These are phyloP conservation scores for Tineola bisselliella DNA, from an alignment of 2,888 invertebrate genomes.

Conservation along the genomic window DNA sequence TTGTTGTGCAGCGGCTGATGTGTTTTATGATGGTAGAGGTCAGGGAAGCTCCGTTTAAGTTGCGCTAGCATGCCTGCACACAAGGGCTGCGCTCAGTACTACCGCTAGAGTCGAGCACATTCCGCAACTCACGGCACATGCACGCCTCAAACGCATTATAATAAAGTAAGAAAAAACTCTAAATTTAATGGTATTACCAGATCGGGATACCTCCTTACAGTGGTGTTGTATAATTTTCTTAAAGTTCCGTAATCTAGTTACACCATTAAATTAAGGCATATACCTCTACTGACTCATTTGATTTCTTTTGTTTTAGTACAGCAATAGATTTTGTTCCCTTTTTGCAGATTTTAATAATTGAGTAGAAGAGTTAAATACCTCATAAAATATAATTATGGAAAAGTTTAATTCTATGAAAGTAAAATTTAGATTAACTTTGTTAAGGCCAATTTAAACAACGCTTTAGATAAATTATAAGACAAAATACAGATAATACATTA, in stretches of 20 bases:
- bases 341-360: no score
- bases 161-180: background rate
- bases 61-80: constrained; percentile 88
- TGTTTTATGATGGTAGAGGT: constrained; percentile 81
- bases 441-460: constrained; percentile 2
- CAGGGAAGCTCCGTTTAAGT: constrained; percentile 89
- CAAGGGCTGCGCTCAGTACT: constrained; percentile 61
- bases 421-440: background rate
- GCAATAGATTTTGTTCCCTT: background rate
- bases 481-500: background rate
- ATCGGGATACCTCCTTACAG: background rate
- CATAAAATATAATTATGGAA: background rate
- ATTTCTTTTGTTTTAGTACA: background rate
- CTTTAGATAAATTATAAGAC: background rate
- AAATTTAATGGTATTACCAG: background rate
- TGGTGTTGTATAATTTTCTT: background rate
- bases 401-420: background rate
- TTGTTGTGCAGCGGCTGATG: constrained; percentile 82
- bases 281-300: background rate
- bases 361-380: background rate
- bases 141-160: constrained; percentile 11
- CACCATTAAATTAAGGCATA: background rate
- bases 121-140: constrained; percentile 10
- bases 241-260: background rate
- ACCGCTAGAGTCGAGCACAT: constrained; percentile 10